Conservation (phyloP, 2,113 vertebrate genomes). For the Daboia siamensis region DNA sequence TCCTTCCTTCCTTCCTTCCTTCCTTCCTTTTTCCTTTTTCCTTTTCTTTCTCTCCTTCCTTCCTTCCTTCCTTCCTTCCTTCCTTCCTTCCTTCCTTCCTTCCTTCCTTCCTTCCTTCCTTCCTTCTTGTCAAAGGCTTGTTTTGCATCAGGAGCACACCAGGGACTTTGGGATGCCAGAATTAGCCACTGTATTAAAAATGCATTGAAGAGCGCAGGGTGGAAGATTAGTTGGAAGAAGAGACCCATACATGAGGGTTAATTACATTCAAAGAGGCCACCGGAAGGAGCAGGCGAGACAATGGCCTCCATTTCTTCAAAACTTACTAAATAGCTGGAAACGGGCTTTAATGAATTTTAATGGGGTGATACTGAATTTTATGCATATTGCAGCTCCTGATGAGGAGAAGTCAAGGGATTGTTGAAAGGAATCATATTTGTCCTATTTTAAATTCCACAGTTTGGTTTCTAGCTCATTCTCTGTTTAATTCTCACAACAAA, state of each 20-base stretch:
- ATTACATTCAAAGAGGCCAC: constrained; percentile 65
- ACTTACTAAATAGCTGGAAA: constrained; percentile 69
- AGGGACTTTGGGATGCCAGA: constrained; percentile 54
- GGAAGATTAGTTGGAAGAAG: constrained; percentile 60
- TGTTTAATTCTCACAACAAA: constrained; percentile 52
- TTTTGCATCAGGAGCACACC: constrained; percentile 28
- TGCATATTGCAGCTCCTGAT: constrained; percentile 66
- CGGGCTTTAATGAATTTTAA: constrained; percentile 67
- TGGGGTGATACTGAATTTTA: constrained; percentile 66
- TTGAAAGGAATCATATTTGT: constrained; percentile 61
- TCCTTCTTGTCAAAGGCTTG: constrained; percentile 35
- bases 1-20: background rate
- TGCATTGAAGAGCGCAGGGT: constrained; percentile 38
- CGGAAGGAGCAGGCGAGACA: constrained; percentile 50
- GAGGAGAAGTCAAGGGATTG: constrained; percentile 65
- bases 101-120: background rate
- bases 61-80: background rate
- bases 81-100: background rate
- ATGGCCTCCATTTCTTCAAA: constrained; percentile 67
- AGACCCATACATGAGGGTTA: constrained; percentile 64
- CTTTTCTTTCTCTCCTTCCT: background rate
- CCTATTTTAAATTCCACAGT: constrained; percentile 64
- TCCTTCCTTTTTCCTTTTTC: background rate
- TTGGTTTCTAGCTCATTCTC: background rate
- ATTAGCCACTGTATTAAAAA: constrained; percentile 57